Percentiles rank a stretch among this genome's conserved stretches.
These are phyloP conservation scores for Oenanthe melanoleuca DNA, from an alignment of 2,113 vertebrate species.

Conservation along the genomic window DNA sequence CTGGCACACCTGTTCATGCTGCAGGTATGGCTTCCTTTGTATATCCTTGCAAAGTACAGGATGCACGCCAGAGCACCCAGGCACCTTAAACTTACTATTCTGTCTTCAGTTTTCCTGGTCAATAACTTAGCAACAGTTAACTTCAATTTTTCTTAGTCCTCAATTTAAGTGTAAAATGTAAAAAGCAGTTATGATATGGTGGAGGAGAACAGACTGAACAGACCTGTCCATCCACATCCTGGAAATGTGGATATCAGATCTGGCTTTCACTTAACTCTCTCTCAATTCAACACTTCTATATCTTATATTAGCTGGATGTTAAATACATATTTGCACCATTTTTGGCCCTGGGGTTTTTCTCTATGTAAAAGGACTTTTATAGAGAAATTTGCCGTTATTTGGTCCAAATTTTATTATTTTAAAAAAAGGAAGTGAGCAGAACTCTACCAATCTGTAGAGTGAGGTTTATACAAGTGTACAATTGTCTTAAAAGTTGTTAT, in stretches of 20 bases:
- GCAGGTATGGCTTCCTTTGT: not conserved
- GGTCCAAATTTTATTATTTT: not conserved
- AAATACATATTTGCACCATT: fast-evolving
- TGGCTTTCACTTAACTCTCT: not conserved
- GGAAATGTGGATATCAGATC: not conserved
- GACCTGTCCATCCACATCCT: not conserved
- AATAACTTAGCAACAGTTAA: not conserved
- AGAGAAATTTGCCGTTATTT: not conserved
- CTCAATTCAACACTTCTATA: not conserved
- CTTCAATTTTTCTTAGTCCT: not conserved
- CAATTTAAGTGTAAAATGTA: not conserved
- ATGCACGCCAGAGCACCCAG: not conserved
- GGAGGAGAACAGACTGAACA: not conserved
- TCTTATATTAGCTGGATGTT: not conserved
- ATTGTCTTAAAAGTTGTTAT: not conserved
- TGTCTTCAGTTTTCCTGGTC: not conserved
- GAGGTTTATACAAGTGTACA: not conserved
- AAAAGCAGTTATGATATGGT: not conserved
- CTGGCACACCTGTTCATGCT: not conserved
- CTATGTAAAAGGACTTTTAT: not conserved
- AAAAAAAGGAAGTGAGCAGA: not conserved
- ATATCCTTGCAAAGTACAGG: not conserved
- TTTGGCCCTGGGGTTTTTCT: not conserved
- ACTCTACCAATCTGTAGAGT: not conserved
- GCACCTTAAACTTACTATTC: not conserved